Percentiles rank a stretch among this genome's conserved stretches.
phyloP scores from a whole-genome alignment of 2,888 invertebrate species.

The Meandrusa payeni region DNA sequence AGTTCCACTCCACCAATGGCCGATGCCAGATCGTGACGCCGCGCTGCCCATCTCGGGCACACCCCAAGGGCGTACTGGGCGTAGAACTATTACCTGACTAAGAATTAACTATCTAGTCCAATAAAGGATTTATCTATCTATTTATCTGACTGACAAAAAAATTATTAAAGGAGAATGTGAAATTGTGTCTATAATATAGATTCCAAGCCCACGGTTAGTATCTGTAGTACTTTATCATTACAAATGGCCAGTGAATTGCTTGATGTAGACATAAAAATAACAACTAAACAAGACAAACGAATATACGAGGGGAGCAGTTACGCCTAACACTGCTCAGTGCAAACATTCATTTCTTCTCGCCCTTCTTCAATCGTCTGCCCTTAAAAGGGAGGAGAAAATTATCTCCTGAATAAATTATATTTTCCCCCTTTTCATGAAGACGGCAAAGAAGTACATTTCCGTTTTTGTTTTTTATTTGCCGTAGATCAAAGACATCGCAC shows the following conservation, averaged over 20 bases:
- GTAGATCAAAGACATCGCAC: slow-evolving; percentile 73
- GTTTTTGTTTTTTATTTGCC: slow-evolving; percentile 66
- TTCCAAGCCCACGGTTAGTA: no score
- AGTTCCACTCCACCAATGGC: no score
- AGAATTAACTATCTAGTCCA: no score
- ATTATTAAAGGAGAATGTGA: no score
- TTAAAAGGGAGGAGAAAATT: slow-evolving; percentile 76
- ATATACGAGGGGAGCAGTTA: slow-evolving; percentile 16
- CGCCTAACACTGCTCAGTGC: slow-evolving; percentile 37
- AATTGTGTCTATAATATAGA: no score
- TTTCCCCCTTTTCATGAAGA: slow-evolving; percentile 77
- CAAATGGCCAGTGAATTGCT: slow-evolving; percentile 18
- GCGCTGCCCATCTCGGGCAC: no score
- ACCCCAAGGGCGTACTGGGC: no score
- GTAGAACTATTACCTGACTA: no score
- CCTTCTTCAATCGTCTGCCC: slow-evolving; percentile 66
- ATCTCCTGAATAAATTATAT: slow-evolving; percentile 81
- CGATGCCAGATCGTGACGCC: no score
- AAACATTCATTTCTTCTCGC: slow-evolving; percentile 67
- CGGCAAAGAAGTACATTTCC: slow-evolving; percentile 78
- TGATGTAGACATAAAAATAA: slow-evolving; percentile 20
- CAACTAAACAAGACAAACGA: slow-evolving; percentile 27
- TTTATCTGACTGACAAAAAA: no score
- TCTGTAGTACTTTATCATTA: no score
- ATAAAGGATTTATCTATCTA: no score